A percentile compares a stretch with the other conserved stretches of the same genome.
Evolutionary conservation across 1,140 invertebrate genomes (phyloP).

Genomic region (Drosophila athabasca): DNA sequence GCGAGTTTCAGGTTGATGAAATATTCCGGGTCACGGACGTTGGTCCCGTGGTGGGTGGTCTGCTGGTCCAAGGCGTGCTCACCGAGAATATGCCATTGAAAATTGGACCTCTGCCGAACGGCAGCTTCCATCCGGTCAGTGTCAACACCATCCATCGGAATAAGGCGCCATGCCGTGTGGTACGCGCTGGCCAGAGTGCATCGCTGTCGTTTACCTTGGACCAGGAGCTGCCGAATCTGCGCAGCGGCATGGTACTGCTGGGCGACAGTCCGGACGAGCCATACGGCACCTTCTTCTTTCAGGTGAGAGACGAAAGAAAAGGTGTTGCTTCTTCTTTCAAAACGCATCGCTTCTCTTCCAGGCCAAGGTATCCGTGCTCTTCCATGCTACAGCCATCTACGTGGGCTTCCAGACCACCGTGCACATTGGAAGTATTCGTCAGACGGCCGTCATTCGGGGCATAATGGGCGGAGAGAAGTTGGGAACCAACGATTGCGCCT

Average conservation of each 20-base stretch:
- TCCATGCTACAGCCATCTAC: slow-evolving; percentile 90
- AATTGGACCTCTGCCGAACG: slow-evolving; percentile 92
- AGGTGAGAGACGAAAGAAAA: slow-evolving; percentile 84
- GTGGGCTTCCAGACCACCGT: slow-evolving; percentile 96
- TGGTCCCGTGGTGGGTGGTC: slow-evolving; percentile 94
- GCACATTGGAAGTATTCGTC: slow-evolving; percentile 96
- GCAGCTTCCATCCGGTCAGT: slow-evolving; percentile 90
- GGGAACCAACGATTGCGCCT: slow-evolving; percentile 92
- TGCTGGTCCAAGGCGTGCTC: slow-evolving; percentile 93
- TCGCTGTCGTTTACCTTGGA: slow-evolving; percentile 90
- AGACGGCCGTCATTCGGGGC: slow-evolving; percentile 93
- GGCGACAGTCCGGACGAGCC: slow-evolving; percentile 85
- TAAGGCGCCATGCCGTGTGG: slow-evolving; percentile 93
- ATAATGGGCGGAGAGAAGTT: slow-evolving; percentile 83
- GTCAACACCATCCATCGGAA: slow-evolving; percentile 95
- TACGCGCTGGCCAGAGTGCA: slow-evolving; percentile 95
- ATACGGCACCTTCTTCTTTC: slow-evolving; percentile 90
- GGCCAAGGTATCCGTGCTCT: slow-evolving; percentile 94
- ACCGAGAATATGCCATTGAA: slow-evolving; percentile 88
- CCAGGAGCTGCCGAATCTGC: slow-evolving; percentile 86
- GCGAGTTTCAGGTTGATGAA: slow-evolving; percentile 97
- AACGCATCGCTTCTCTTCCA: slow-evolving; percentile 83
- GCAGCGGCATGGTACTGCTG: slow-evolving; percentile 93
- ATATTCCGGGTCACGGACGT: slow-evolving; percentile 91
- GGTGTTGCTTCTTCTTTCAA: background rate